Percentiles rank a stretch among this genome's conserved stretches.
Evolutionary conservation across 2,888 invertebrate genomes (phyloP).

Genomic region (Acleris emargana): DNA sequence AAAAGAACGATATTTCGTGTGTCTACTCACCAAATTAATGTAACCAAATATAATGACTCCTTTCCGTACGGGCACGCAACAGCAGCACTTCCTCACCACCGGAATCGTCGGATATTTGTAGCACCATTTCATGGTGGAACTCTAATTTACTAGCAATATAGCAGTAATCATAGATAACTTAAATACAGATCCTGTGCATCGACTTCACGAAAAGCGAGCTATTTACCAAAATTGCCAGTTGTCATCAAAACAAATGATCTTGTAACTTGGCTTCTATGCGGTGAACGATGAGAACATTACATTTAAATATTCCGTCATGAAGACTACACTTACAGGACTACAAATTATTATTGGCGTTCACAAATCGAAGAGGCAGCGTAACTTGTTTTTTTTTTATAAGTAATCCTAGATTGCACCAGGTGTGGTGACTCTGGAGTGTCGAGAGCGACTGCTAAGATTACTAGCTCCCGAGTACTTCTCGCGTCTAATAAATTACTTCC

Average conservation of each 20-base stretch:
- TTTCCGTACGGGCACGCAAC: conserved; percentile 61
- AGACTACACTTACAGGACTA: too few relatives aligned
- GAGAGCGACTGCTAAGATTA: conserved; percentile 17
- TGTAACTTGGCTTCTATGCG: too few relatives aligned
- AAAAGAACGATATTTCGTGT: not conserved
- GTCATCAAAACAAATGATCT: too few relatives aligned
- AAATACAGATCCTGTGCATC: too few relatives aligned
- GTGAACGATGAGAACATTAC: too few relatives aligned
- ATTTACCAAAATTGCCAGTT: too few relatives aligned
- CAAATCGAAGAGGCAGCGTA: too few relatives aligned
- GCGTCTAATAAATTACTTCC: conserved; percentile 26
- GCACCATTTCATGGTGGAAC: conserved; percentile 45
- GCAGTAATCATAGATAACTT: not conserved
- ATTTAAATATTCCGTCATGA: too few relatives aligned
- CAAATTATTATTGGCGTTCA: too few relatives aligned
- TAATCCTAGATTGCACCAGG: not conserved
- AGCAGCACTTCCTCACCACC: conserved; percentile 62
- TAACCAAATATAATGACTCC: conserved; percentile 68
- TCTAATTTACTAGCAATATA: not conserved
- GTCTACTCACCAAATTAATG: conserved; percentile 63
- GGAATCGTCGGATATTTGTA: conserved; percentile 52
- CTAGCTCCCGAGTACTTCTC: conserved; percentile 22
- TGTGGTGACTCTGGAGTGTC: conserved; percentile 3
- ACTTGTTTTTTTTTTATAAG: too few relatives aligned
- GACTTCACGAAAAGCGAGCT: too few relatives aligned